Conservation (phyloP, 1,140 invertebrate species). For the Pogonomyrmex californicus region DNA sequence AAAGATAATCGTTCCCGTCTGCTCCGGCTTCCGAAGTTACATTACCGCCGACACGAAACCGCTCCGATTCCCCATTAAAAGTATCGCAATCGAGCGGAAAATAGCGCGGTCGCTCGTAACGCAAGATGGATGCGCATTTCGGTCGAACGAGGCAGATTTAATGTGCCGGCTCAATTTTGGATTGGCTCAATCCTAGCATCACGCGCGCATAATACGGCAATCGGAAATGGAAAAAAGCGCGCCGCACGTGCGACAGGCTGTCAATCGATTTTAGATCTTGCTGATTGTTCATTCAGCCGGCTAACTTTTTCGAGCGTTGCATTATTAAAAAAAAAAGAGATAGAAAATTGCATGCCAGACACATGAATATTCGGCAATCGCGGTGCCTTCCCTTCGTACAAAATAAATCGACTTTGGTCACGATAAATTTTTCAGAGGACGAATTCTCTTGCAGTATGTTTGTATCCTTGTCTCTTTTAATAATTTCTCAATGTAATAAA, state of each 20-base stretch:
- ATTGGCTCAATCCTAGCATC: conserved; percentile 37
- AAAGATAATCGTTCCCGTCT: conserved; percentile 80
- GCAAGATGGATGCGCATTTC: conserved; percentile 63
- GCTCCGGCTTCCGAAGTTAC: conserved; percentile 77
- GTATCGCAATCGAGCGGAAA: conserved; percentile 69
- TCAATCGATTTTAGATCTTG: conserved; percentile 49
- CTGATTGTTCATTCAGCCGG: conserved; percentile 43
- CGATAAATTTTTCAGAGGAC: conserved; percentile 4
- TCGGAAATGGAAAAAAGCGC: conserved; percentile 20
- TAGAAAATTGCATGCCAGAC: not conserved
- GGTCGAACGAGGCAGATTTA: conserved; percentile 51
- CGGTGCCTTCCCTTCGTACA: not conserved
- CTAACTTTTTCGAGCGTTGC: conserved; percentile 8
- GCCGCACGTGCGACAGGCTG: conserved; percentile 35
- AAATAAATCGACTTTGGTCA: conserved; percentile 26
- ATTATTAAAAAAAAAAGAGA: conserved; percentile 15
- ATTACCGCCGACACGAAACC: conserved; percentile 76
- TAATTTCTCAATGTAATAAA: not conserved
- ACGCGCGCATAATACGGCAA: conserved; percentile 37
- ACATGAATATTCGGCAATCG: conserved; percentile 47
- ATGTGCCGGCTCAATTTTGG: conserved; percentile 39
- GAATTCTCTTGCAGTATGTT: conserved; percentile 14
- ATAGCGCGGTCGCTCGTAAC: conserved; percentile 50
- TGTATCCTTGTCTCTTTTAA: not conserved
- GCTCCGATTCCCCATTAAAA: conserved; percentile 71